A percentile compares a stretch with the other conserved stretches of the same genome.
phyloP scores from a whole-genome alignment of 37 sponge, comb jelly and placozoan genomes.

The Theonella swinhoei region DNA sequence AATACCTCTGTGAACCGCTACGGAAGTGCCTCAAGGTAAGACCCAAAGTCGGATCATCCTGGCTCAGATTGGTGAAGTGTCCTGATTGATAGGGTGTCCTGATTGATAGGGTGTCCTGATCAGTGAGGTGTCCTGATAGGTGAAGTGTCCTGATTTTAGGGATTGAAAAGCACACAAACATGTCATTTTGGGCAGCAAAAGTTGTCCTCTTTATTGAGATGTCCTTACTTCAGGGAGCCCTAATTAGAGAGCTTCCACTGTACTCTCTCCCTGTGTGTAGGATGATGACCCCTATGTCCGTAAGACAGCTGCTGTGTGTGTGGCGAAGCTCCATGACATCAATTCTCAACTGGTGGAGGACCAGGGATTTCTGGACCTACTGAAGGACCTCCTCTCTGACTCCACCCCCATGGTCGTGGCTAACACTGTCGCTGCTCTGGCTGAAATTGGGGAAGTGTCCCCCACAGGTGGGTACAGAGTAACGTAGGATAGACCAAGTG shows the following conservation, averaged over 20 bases:
- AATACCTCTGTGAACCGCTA: constrained; percentile 95
- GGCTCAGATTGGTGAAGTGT: background rate
- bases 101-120: too few species aligned
- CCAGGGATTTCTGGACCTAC: constrained; percentile 96
- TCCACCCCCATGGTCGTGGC: constrained; percentile 99
- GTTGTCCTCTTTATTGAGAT: too few species aligned
- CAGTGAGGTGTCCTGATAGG: too few species aligned
- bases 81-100: too few species aligned
- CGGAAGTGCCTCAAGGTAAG: constrained; percentile 93
- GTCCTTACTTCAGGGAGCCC: too few species aligned
- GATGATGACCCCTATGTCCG: constrained; percentile 99
- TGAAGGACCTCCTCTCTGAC: constrained; percentile 95
- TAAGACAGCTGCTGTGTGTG: constrained; percentile 98
- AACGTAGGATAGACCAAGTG: background rate
- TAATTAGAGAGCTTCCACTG: too few species aligned
- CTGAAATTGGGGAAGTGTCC: constrained; percentile 92
- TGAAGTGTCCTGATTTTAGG: too few species aligned
- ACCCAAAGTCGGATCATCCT: too few species aligned
- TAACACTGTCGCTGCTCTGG: constrained; percentile 96
- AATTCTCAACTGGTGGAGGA: constrained; percentile 94
- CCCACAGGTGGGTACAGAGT: constrained; percentile 53
- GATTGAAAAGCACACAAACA: too few species aligned
- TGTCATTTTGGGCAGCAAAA: too few species aligned
- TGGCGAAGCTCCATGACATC: constrained; percentile 98
- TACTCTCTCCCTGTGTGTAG: constrained; percentile 27